Percentiles rank a stretch among this genome's conserved stretches.
Conservation (phyloP, 2,888 invertebrate species). For the Chalcis sispes region DNA sequence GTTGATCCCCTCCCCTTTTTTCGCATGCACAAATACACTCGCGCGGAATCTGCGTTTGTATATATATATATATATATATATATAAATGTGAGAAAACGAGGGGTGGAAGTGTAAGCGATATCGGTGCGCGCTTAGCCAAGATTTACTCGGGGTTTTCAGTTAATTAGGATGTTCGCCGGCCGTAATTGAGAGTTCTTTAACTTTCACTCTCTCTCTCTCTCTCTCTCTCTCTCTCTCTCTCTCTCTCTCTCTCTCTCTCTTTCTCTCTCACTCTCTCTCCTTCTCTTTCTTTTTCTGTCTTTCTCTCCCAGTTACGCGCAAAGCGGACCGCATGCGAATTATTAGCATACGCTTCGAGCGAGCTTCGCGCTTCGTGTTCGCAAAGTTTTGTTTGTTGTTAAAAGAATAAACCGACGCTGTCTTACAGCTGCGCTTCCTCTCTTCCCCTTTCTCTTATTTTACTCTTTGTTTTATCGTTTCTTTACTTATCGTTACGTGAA, state of each 20-base stretch:
- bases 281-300: background rate
- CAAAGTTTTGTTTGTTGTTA: no score
- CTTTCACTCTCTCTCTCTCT: background rate
- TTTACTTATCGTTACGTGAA: no score
- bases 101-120: background rate
- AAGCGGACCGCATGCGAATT: background rate
- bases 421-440: no score
- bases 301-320: no score
- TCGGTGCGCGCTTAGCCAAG: conserved; percentile 46
- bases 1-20: no score
- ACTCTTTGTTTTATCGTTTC: no score
- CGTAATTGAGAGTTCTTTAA: conserved; percentile 41
- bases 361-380: background rate
- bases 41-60: no score
- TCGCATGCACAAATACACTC: no score
- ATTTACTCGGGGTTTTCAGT: conserved; percentile 50
- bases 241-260: conserved; percentile 8
- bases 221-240: background rate
- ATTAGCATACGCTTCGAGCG: background rate
- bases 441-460: no score
- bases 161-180: conserved; percentile 52
- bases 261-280: conserved; percentile 1
- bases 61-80: no score
- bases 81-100: background rate
- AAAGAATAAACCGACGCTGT: no score